Evolutionary conservation across 2,797 vertebrate species (phyloP).

Genomic region (Margarornis squamiger): DNA sequence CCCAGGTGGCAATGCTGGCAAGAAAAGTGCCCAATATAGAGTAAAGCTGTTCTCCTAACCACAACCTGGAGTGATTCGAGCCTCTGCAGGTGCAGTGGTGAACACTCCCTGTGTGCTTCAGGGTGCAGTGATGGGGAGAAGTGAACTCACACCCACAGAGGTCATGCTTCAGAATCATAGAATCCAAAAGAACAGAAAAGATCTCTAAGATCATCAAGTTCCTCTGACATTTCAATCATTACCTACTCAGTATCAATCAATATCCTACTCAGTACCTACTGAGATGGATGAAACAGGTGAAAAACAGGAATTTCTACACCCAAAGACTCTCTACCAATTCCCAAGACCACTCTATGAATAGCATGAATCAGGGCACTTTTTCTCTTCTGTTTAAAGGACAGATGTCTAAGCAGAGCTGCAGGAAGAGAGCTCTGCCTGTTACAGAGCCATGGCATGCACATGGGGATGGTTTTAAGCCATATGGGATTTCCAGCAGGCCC

Average conservation of each 20-base stretch:
- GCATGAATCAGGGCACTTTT: not conserved
- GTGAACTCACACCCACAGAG: not conserved
- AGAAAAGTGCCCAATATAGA: not conserved
- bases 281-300: not conserved
- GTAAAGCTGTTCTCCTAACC: not conserved
- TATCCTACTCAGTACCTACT: not conserved
- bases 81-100: not conserved
- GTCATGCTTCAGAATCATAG: rapidly evolving
- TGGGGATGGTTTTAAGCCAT: not conserved
- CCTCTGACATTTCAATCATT: not conserved
- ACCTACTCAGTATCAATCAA: no score
- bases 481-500: not conserved
- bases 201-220: not conserved
- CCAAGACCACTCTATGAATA: rapidly evolving
- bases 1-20: not conserved
- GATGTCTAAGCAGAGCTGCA: not conserved
- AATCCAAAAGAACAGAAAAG: not conserved
- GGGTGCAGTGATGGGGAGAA: not conserved
- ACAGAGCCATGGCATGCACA: not conserved
- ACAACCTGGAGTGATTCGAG: not conserved
- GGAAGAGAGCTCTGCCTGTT: not conserved
- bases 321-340: not conserved
- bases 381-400: not conserved
- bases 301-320: not conserved
- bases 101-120: rapidly evolving